Percentiles rank a stretch among this genome's conserved stretches.
These are phyloP conservation scores for Apostichopus parvimensis DNA, from an alignment of 35 echinoderm and acorn worm genomes.

Conservation along the genomic window DNA sequence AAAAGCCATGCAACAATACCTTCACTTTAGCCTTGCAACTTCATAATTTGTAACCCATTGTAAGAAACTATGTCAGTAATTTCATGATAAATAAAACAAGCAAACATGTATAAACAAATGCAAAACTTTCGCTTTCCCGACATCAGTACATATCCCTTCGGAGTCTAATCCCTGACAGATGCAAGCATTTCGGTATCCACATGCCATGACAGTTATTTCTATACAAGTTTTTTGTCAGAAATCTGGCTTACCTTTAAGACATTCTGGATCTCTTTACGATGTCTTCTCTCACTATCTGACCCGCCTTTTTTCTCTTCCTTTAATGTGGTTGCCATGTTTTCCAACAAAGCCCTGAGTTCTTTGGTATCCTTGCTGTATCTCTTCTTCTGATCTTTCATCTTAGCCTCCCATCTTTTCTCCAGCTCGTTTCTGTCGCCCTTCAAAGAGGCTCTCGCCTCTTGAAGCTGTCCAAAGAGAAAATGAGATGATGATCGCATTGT, in stretches of 20 bases:
- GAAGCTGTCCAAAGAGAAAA: neutral
- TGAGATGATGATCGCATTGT: neutral
- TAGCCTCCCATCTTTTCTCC: constrained; percentile 70
- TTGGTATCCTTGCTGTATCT: constrained; percentile 56
- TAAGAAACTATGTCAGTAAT: too few species aligned
- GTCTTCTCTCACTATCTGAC: constrained; percentile 60
- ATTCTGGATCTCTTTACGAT: constrained; percentile 73
- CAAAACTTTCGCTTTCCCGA: too few species aligned
- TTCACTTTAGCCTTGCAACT: too few species aligned
- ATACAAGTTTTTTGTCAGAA: neutral
- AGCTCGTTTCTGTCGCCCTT: constrained; percentile 51
- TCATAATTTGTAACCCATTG: too few species aligned
- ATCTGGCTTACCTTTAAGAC: constrained; percentile 61
- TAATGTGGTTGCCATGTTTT: constrained; percentile 57
- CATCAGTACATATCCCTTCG: too few species aligned
- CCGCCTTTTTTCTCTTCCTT: constrained; percentile 76
- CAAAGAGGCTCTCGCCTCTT: constrained; percentile 33
- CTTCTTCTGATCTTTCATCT: constrained; percentile 68
- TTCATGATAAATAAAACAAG: too few species aligned
- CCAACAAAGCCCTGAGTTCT: constrained; percentile 62
- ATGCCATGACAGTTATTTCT: neutral
- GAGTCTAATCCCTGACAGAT: too few species aligned
- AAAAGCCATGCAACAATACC: too few species aligned
- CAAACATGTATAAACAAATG: too few species aligned
- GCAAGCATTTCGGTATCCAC: too few species aligned